Base-by-base conservation (phyloP, 2,113 vertebrate species). In the Ctenodactylus gundi region DNA sequence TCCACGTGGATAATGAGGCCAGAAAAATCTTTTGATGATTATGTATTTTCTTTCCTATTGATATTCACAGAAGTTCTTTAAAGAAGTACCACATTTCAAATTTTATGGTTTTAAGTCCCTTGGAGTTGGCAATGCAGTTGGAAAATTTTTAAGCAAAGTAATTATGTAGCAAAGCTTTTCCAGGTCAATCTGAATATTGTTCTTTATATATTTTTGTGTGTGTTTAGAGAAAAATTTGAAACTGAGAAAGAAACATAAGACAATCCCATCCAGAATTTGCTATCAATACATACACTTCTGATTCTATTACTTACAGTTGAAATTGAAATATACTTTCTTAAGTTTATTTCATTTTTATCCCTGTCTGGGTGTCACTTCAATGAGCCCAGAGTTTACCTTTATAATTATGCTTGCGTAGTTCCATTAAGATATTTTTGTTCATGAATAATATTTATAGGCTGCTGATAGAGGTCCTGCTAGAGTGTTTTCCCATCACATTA, bases 81-180 rank as follows among this genome's bases (percentile, higher is more conserved):
- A 76, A 58, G 75, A 78, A 55, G 10, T 68, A 18, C 5, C 36
- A 80, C 3, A 31, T 51, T 84, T 85, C 2, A 64, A 17, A 39
- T 78, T 94, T 62, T 6, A 14, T 65, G 84, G 68, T 82, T 85
- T 64, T 39, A 82, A 57, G 0, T 8, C 4, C n/a, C 53, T 53
- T 73, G 41, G 76, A 80, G 23, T 10, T 70, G 8, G 17, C 41
- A 92, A 11, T 68, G 17, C 5, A 11, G 2, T 9, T n/a, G 6
- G 29, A 23, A 51, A 41, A 21, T 96, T 82, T 96, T 91, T 88
- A 97, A 94, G 29, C 25, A 95, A 92, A 88, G 88, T 96, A 87
- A 92, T 95, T 95, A 96, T 97, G 94, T 92, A 78, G 97, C 0
- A 55, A 80, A 18, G 1, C 31, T 44, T 93, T 82, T 91, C 34